phyloP scores from a whole-genome alignment of 2,888 invertebrate genomes.

The Muscina levida region DNA sequence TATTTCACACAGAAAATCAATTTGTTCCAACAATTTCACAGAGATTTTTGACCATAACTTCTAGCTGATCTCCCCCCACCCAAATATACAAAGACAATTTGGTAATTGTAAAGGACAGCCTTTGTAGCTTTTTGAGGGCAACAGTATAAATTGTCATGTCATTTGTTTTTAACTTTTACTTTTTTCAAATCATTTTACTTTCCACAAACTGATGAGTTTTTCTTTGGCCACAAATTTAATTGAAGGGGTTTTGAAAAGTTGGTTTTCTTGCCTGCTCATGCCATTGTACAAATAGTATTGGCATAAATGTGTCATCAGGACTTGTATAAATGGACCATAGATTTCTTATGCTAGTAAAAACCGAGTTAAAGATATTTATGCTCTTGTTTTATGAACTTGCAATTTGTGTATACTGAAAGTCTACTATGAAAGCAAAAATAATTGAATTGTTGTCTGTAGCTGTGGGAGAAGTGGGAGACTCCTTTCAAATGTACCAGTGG shows the following conservation, averaged over 20 bases:
- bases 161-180: neutral
- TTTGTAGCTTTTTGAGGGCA: neutral
- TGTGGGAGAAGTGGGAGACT: neutral
- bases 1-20: neutral
- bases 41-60: neutral
- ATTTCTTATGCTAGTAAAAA: neutral
- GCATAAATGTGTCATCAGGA: neutral
- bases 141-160: neutral
- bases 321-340: conserved; percentile 2
- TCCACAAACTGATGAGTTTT: neutral
- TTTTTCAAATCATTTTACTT: neutral
- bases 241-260: no score
- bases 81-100: neutral
- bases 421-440: no score
- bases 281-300: no score
- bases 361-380: neutral
- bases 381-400: neutral
- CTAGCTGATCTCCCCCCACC: neutral
- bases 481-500: neutral
- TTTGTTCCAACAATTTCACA: neutral
- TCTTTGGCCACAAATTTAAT: neutral
- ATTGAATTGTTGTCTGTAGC: no score
- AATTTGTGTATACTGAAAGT: no score
- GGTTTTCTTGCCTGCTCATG: no score
- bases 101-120: no score